Evolutionary conservation across 2,113 vertebrate genomes (phyloP).

Genomic region (Elgaria multicarinata): DNA sequence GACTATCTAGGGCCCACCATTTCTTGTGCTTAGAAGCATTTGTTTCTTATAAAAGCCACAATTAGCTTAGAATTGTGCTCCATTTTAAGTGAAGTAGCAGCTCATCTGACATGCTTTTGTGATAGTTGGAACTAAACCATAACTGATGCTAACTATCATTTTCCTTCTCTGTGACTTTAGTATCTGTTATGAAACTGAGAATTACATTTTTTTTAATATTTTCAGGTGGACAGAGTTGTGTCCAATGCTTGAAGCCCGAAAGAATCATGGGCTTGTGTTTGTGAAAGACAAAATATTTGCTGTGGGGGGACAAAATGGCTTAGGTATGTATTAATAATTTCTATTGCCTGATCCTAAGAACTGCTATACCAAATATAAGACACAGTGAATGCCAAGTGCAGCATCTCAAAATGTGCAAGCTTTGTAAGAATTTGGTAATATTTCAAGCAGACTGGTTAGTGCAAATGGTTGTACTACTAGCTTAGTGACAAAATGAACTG

Average conservation of each 20-base stretch:
- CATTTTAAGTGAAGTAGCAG: not conserved
- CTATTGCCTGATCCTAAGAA: not conserved
- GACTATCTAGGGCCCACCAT: not conserved
- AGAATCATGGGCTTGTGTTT: conserved; percentile 95
- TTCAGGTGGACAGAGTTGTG: conserved; percentile 93
- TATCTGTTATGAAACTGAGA: not conserved
- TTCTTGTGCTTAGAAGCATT: not conserved
- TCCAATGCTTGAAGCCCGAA: conserved; percentile 94
- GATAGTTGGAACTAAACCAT: not conserved
- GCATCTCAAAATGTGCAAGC: not conserved
- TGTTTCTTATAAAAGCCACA: not conserved
- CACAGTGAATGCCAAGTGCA: not conserved
- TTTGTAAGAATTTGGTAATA: not conserved
- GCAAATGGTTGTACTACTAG: not conserved
- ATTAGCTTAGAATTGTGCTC: not conserved
- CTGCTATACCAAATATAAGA: not conserved
- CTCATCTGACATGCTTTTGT: not conserved
- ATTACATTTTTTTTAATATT: conserved; percentile 28
- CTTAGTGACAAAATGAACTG: not conserved
- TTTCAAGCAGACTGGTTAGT: not conserved
- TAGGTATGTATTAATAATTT: conserved; percentile 79
- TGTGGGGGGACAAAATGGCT: conserved; percentile 92
- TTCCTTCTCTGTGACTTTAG: not conserved
- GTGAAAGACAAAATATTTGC: conserved; percentile 97
- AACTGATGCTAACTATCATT: not conserved